A percentile compares a stretch with the other conserved stretches of the same genome.
phyloP scores from a whole-genome alignment of 2,113 vertebrate species.

The Gallinago media region DNA sequence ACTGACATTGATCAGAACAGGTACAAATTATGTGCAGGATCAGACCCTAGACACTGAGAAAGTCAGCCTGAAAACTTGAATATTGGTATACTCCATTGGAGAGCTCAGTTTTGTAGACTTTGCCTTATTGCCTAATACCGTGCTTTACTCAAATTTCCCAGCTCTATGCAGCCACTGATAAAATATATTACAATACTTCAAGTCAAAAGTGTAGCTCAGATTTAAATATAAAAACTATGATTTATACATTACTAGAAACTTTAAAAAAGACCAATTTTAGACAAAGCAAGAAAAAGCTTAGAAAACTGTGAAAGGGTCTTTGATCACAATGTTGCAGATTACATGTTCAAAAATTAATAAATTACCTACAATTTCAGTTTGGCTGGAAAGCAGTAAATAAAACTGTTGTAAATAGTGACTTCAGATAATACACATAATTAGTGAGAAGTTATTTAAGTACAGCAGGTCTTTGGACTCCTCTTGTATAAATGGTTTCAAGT shows the following conservation, averaged over 20 bases:
- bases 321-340: constrained; percentile 42
- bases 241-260: constrained; percentile 80
- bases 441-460: constrained; percentile 22
- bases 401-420: constrained; percentile 9
- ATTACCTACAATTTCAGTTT: constrained; percentile 45
- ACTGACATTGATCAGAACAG: neutral
- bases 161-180: constrained; percentile 13
- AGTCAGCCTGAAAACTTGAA: neutral
- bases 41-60: neutral
- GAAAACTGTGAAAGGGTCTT: constrained; percentile 63
- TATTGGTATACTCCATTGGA: neutral
- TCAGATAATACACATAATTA: constrained; percentile 6
- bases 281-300: constrained; percentile 72
- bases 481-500: constrained; percentile 50
- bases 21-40: neutral
- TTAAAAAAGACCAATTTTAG: constrained; percentile 74
- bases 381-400: constrained; percentile 34
- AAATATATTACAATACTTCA: constrained; percentile 65
- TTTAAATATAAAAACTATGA: constrained; percentile 83
- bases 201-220: constrained; percentile 70
- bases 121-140: neutral
- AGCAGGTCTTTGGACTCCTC: constrained; percentile 72
- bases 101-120: neutral
- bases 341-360: constrained; percentile 39
- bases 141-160: neutral